phyloP scores from a whole-genome alignment of 2,113 vertebrate genomes.

The Epinephelus fuscoguttatus region DNA sequence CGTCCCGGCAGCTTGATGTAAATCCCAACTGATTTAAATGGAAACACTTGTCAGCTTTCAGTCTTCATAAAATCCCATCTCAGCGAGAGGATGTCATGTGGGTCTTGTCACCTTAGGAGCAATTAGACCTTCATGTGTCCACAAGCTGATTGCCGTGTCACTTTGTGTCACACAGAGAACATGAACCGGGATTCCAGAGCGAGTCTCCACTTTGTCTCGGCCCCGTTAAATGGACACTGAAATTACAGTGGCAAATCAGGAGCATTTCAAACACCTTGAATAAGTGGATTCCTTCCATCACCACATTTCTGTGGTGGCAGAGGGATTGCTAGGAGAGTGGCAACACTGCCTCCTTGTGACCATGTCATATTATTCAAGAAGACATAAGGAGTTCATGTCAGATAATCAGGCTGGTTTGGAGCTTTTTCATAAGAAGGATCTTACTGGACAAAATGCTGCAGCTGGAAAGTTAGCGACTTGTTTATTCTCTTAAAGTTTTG shows the following conservation, averaged over 20 bases:
- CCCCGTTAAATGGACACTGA: neutral
- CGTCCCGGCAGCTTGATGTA: conserved; percentile 17
- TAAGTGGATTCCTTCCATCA: neutral
- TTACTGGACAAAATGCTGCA: neutral
- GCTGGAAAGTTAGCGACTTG: neutral
- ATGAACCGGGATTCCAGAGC: neutral
- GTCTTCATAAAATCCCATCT: conserved; percentile 52
- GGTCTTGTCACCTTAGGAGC: conserved; percentile 63
- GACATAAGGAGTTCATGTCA: neutral
- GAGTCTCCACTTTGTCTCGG: neutral
- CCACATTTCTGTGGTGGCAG: neutral
- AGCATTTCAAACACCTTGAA: conserved; percentile 22
- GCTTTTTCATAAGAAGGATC: neutral
- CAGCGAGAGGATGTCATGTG: conserved; percentile 19
- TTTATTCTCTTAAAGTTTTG: conserved; percentile 13
- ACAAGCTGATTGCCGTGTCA: conserved; percentile 43
- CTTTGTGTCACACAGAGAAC: conserved; percentile 9
- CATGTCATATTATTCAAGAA: conserved; percentile 13
- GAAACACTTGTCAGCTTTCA: conserved; percentile 56
- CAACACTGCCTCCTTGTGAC: conserved; percentile 83
- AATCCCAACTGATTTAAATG: conserved; percentile 56
- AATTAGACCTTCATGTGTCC: conserved; percentile 58
- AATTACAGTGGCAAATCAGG: conserved; percentile 30
- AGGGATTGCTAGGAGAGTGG: conserved; percentile 53
- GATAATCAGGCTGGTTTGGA: neutral